These are phyloP conservation scores for Lasioglossum lativentre DNA, from an alignment of 2,888 invertebrate genomes.

Conservation along the genomic window DNA sequence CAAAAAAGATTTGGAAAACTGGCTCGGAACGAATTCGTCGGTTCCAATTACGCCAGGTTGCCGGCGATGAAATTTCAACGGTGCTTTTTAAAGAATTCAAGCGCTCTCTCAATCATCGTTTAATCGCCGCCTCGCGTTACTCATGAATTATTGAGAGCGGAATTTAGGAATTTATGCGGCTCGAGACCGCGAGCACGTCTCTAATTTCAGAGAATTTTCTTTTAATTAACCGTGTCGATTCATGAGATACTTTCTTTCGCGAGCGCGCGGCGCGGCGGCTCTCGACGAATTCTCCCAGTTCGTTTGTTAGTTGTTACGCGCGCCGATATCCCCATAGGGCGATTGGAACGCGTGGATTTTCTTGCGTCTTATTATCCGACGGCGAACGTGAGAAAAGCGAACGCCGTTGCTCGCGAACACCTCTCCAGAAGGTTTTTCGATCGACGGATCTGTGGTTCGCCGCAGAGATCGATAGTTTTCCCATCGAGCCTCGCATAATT, in stretches of 20 bases:
- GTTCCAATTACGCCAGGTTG: no score
- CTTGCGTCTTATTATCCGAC: neutral
- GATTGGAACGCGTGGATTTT: neutral
- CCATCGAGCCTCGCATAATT: neutral
- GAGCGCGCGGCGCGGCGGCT: neutral
- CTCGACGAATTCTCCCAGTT: neutral
- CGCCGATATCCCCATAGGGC: neutral
- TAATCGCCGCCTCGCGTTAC: slow-evolving; percentile 26
- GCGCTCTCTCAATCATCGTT: slow-evolving; percentile 27
- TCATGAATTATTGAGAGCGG: slow-evolving; percentile 38
- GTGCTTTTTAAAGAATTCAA: slow-evolving; percentile 23
- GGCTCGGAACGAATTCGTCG: no score
- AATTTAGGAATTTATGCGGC: slow-evolving; percentile 27
- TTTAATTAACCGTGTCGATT: slow-evolving; percentile 4
- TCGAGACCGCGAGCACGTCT: neutral
- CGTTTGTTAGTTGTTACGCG: neutral
- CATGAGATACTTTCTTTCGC: neutral
- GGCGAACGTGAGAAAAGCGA: slow-evolving; percentile 10
- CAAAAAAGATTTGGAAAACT: no score
- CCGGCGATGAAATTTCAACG: slow-evolving; percentile 23
- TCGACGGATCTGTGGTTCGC: slow-evolving; percentile 4
- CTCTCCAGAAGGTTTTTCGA: neutral
- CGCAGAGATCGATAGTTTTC: slow-evolving; percentile 20
- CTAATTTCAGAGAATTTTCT: slow-evolving; percentile 2
- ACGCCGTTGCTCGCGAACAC: neutral